Base-by-base conservation (phyloP, 2,797 vertebrate genomes). In the Craterocephalus amniculus region DNA sequence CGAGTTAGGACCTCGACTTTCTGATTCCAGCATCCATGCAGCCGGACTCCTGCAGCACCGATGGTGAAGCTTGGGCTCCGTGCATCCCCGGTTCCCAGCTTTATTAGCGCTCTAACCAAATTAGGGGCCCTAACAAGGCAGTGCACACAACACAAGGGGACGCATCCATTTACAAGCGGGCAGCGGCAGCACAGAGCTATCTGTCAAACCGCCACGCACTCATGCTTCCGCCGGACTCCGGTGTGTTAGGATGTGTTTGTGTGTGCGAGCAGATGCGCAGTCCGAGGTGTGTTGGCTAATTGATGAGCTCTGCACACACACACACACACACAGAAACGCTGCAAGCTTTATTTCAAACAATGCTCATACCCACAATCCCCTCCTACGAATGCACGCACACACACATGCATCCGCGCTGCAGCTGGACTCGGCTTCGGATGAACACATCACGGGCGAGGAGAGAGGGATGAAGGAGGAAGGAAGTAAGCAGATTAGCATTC, bases 401-500 rank as follows among this genome's bases (percentile, higher is more conserved):
- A 77, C 79, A 77, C 60, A 29, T 70, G 72, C 69, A 58, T 20
- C 20, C 11, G 83, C 16, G 67, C 72, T 82, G 83, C 83, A 89
- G 83, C 86, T 90, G 88, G 90, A 90, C 91, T 82, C 62, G 72
- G 72, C 74, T 88, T 75, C 66, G 88, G 89, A 93, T 93, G 89
- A 93, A 93, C 84, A 93, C 88, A 89, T 92, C 88, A 92, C 63
- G n/a, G 61, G 71, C 79, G 80, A 73, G 56, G 70, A 80, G 72
- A 80, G 81, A 57, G 70, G 79, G 74, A 81, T 80, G 75, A 78
- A 76, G 82, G 52, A 72, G 74, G 60, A 57, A 67, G 78, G 78
- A 69, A 67, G 59, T 79, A 70, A 59, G 75, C 64, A 89, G 91
- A 93, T 93, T 93, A 93, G 90, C 88, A 93, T 93, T 93, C 91